These are phyloP conservation scores for Pampusana beccarii DNA, from an alignment of 2,113 vertebrate genomes.

Conservation along the genomic window DNA sequence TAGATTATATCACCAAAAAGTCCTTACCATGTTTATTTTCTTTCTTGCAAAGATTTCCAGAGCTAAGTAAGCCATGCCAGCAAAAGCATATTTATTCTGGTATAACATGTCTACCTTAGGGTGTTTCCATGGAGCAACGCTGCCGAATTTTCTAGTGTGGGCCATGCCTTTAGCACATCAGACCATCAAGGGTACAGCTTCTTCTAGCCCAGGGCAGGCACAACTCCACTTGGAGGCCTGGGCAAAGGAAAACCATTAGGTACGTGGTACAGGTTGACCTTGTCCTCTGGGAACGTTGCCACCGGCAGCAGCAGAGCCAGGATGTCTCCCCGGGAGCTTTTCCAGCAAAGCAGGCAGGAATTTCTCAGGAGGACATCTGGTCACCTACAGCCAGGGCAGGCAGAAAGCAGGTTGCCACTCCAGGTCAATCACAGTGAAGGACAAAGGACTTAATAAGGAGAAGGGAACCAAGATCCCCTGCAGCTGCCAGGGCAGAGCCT, in stretches of 20 bases:
- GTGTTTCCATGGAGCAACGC: not conserved
- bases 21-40: not conserved
- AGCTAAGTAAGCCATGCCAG: not conserved
- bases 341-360: not conserved
- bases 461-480: not conserved
- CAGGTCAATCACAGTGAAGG: not conserved
- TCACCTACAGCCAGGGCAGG: not conserved
- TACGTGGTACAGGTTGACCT: not conserved
- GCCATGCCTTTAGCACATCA: not conserved
- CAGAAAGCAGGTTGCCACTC: not conserved
- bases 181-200: not conserved
- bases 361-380: not conserved
- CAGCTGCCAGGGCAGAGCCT: not conserved
- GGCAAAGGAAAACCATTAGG: not conserved
- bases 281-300: not conserved
- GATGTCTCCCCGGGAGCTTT: not conserved
- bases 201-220: not conserved
- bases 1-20: not conserved
- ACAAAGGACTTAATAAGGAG: rapidly evolving
- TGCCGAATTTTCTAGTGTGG: not conserved
- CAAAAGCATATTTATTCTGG: not conserved
- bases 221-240: rapidly evolving
- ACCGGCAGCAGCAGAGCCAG: not conserved
- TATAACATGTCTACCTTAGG: rapidly evolving
- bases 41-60: not conserved